Conservation (phyloP, 2,797 vertebrate species). For the Clarias laeviceps region DNA sequence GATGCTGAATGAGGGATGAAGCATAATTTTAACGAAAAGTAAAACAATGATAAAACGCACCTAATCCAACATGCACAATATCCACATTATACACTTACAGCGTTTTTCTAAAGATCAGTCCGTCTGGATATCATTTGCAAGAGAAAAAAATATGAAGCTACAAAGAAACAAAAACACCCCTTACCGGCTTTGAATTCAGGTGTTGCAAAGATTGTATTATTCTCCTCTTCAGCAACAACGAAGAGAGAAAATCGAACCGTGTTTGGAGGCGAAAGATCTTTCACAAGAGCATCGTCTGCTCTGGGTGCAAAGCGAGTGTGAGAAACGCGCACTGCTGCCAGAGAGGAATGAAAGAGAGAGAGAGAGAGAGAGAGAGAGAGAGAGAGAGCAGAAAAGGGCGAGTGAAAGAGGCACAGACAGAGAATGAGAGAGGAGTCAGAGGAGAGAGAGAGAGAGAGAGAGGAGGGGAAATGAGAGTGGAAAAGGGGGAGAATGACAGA, state of each 20-base stretch:
- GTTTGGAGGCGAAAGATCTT: not conserved
- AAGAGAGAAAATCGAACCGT: not conserved
- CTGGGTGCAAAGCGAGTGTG: conserved; percentile 21
- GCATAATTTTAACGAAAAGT: conserved; percentile 1
- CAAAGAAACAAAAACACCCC: not conserved
- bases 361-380: not conserved
- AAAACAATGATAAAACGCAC: not conserved
- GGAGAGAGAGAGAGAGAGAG: not conserved
- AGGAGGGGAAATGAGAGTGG: not conserved
- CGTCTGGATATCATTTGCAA: not conserved
- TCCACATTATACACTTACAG: not conserved
- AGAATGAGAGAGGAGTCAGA: not conserved
- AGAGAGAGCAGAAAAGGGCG: not conserved
- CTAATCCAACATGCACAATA: not conserved
- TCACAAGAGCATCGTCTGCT: conserved; percentile 17
- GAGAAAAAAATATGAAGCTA: not conserved
- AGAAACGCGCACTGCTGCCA: not conserved
- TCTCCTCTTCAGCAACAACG: not conserved
- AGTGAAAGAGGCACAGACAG: not conserved
- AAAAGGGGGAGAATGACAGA: not conserved
- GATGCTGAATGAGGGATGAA: not conserved
- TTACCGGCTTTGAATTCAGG: conserved; percentile 8
- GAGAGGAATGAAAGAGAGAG: conserved; percentile 4
- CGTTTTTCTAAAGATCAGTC: not conserved
- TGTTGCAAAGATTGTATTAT: not conserved